Evolutionary conservation across 2,888 invertebrate species (phyloP), one percentile per base, ranked within the genome.

Genomic region (Allygus modestus): DNA sequence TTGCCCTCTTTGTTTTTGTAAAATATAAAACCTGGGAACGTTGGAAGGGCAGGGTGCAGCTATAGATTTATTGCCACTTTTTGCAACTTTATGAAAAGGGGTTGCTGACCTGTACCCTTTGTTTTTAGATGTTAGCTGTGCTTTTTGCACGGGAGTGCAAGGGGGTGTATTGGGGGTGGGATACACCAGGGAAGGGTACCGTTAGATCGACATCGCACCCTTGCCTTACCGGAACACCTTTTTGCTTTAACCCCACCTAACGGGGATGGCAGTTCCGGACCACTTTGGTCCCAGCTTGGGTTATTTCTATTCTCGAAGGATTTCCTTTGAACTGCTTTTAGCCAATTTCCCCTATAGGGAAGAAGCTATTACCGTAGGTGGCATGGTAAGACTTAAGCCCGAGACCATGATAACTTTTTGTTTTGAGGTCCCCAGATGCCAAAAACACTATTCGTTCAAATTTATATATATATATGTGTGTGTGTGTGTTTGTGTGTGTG

Each of bases 1-100:
- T 58, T 58, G 23, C 58, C 58, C 58, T 58, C 58, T 11, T 2
- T 12, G 20, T 58, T 58, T 51, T 58, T 20, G 23, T 58, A 2
- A 23, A 58, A 2, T 58, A 2, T 23, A 58, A 7, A 20, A 0
- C 58, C 23, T 23, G 58, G 58, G 23, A 58, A 23, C 17, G 23
- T 58, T 12, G 2, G 58, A 58, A 23, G 58, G 65, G 5, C 23
- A 58, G 65, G 65, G 65, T 28, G 23, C 11, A 17, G 65, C 5
- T 31, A 15, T 0, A 12, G 28, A 65, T 65, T 65, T 65, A 65
- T 65, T 28, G 65, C 31, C 15, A 58, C 20, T 65, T 65, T 65
- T 65, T 65, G 65, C 65, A 65, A 28, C 17, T 65, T 28, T 7
- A 65, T 65, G 65, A 65, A 65, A n/a, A 28, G 65, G 73, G 73